Evolutionary conservation across 2,113 vertebrate species (phyloP).

Genomic region (Phrynocephalus versicolor): DNA sequence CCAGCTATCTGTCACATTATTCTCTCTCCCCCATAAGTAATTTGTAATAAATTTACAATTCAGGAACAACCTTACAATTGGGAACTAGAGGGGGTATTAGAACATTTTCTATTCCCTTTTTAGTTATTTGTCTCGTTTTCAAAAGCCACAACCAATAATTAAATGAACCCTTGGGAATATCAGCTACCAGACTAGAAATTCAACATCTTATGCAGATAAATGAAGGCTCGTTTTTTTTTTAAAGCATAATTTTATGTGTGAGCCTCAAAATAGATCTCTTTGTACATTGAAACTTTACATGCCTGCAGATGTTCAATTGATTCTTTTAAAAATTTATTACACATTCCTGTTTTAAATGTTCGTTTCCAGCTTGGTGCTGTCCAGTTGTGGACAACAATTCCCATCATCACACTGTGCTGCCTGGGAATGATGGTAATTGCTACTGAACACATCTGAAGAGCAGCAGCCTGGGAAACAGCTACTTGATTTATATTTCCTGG

Average conservation of each 20-base stretch:
- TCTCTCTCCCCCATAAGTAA: no score
- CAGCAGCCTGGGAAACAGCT: not conserved
- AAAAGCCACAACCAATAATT: not conserved
- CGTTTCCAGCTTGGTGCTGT: not conserved
- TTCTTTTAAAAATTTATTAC: constrained; percentile 1
- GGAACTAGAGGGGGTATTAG: no score
- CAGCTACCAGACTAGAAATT: not conserved
- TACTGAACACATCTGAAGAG: not conserved
- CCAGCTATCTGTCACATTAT: no score
- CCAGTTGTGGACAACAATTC: not conserved
- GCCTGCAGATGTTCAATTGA: not conserved
- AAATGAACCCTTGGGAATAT: not conserved
- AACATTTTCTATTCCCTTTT: no score
- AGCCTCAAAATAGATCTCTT: no score
- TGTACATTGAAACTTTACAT: not conserved
- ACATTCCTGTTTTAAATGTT: not conserved
- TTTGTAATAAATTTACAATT: no score
- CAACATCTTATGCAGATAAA: not conserved
- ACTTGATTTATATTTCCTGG: not conserved
- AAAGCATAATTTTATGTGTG: no score
- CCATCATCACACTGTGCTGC: not conserved
- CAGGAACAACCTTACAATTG: no score
- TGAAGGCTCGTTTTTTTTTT: not conserved
- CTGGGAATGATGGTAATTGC: not conserved
- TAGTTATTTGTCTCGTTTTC: not conserved